Evolutionary conservation across 2,888 invertebrate species (phyloP), one percentile per base, ranked within the genome.

Genomic region (Polydesmus complanatus): DNA sequence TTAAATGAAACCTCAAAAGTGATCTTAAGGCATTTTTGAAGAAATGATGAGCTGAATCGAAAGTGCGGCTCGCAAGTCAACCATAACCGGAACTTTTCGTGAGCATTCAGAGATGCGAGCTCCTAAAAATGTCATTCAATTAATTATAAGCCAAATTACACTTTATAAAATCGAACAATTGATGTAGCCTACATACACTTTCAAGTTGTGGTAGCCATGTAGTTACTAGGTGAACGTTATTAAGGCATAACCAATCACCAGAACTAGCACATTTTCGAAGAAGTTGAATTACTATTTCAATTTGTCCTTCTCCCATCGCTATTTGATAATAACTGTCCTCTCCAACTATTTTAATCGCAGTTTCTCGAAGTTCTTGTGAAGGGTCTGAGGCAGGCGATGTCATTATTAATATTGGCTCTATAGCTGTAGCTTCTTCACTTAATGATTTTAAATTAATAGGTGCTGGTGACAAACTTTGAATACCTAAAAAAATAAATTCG

Each of bases 311-410:
- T 3, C 90, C 89, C 77, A 90, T 81, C 2, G 89, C 85, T 60
- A 90, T 80, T 80, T 85, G 84, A 63, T 72, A 75, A 69, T 75
- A 83, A 74, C 73, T 78, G 69, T 70, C 75, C 63, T 73, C 66
- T 8, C 78, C 78, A 21, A 79, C 71, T 1, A 72, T 71, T 27
- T 72, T 77, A 14, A 75, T 69, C 0, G 86, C 86, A 50, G 87
- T 73, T 55, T 83, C 81, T 62, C 80, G 78, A 11, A 93, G 78
- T 72, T 92, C 91, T 23, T 82, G 81, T 0, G 92, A 86, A 22
- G 94, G 95, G 78, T 97, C 96, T 48, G 87, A 85, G 49, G 95
- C 96, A 25, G 91, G 83, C 58, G 90, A 85, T 50, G 88, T 84
- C 57, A 96, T 80, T 67, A 97, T 78, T 54, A 98, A 75, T 59